phyloP scores from a whole-genome alignment of 2,797 vertebrate species.

The Melanotaenia pygmaea region DNA sequence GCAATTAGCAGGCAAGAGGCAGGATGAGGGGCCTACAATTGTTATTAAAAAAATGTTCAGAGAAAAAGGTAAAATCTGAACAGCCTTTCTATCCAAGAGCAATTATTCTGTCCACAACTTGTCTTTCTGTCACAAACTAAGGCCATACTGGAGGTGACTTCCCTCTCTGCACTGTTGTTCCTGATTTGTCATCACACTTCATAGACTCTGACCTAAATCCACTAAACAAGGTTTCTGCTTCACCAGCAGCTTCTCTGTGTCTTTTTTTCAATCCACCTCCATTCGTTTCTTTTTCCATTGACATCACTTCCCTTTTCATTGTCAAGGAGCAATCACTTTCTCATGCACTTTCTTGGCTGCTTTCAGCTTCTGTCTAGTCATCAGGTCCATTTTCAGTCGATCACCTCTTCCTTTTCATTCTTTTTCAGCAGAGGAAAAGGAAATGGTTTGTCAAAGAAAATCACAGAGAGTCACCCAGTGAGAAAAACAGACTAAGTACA shows the following conservation, averaged over 20 bases:
- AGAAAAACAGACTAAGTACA: slow-evolving; percentile 21
- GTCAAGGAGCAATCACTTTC: slow-evolving; percentile 15
- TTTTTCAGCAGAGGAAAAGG: slow-evolving; percentile 40
- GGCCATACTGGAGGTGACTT: not conserved
- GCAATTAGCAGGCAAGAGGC: no score
- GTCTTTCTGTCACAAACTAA: not conserved
- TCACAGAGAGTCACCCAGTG: not conserved
- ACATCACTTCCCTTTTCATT: slow-evolving; percentile 9
- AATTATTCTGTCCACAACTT: slow-evolving; percentile 21
- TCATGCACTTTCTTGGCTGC: slow-evolving; percentile 14
- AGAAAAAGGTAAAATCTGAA: not conserved
- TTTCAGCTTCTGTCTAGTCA: slow-evolving; percentile 46
- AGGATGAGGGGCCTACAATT: not conserved
- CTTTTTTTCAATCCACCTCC: not conserved
- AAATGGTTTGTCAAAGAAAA: slow-evolving; percentile 42
- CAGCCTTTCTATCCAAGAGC: not conserved
- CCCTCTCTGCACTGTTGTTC: slow-evolving; percentile 4
- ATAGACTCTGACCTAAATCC: slow-evolving; percentile 28
- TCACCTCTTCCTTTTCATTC: not conserved
- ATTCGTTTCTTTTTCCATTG: slow-evolving; percentile 33
- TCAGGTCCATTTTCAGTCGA: slow-evolving; percentile 23
- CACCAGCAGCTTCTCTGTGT: slow-evolving; percentile 7
- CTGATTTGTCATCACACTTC: slow-evolving; percentile 24
- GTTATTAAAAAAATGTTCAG: not conserved
- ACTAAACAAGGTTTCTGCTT: slow-evolving; percentile 36